These are phyloP conservation scores for Himalopsyche kuldschensis DNA, from an alignment of 2,888 invertebrate genomes.

Conservation along the genomic window DNA sequence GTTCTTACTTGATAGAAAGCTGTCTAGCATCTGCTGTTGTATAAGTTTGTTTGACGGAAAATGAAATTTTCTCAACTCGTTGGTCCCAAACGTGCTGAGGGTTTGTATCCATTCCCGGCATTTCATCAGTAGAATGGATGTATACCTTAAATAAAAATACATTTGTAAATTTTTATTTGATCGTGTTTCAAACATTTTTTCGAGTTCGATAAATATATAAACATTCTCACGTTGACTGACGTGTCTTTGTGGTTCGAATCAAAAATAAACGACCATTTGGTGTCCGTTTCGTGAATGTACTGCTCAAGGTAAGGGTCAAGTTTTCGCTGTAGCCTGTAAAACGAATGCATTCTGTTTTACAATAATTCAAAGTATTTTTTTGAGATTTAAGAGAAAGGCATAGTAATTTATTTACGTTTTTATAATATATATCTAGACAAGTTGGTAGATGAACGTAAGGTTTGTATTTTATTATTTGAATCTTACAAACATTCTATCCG, in stretches of 20 bases:
- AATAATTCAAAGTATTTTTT: too few species aligned
- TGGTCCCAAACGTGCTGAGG: conserved; percentile 73
- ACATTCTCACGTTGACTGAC: conserved; percentile 50
- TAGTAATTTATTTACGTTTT: too few species aligned
- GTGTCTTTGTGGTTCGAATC: conserved; percentile 55
- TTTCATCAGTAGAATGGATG: conserved; percentile 70
- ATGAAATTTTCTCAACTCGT: conserved; percentile 62
- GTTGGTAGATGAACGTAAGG: background rate
- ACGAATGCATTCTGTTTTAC: background rate
- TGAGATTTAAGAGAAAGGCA: too few species aligned
- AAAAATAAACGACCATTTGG: conserved; percentile 66
- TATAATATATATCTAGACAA: too few species aligned
- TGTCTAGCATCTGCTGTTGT: conserved; percentile 75
- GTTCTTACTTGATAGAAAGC: conserved; percentile 50
- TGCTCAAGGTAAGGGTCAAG: conserved; percentile 54
- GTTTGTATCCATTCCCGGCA: conserved; percentile 68
- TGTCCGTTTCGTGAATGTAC: conserved; percentile 68
- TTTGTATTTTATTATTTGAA: background rate
- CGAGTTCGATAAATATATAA: background rate
- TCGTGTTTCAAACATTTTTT: background rate
- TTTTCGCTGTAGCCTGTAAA: conserved; percentile 51
- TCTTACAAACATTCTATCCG: too few species aligned
- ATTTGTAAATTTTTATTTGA: background rate
- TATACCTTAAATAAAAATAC: conserved; percentile 52
- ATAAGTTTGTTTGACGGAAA: conserved; percentile 76